A percentile compares a stretch with the other conserved stretches of the same genome.
Evolutionary conservation across 1,140 invertebrate genomes (phyloP).

Genomic region (Caenorhabditis remanei): DNA sequence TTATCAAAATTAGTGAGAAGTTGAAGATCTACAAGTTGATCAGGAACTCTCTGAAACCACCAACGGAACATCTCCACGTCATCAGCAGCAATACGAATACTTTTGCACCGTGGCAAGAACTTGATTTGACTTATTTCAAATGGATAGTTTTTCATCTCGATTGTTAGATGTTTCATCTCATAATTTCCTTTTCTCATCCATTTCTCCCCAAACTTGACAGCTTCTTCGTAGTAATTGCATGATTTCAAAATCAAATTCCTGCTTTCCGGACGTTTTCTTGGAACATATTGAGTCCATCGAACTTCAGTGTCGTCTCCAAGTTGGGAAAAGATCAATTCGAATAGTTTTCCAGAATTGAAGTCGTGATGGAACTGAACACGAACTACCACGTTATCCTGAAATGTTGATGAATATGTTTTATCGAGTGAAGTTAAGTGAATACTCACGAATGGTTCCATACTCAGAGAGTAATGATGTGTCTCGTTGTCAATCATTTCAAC

Average conservation of each 20-base stretch:
- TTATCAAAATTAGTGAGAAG: not conserved
- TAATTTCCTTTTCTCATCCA: constrained; percentile 28
- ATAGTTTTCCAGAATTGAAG: not conserved
- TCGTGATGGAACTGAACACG: constrained; percentile 1
- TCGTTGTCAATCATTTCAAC: not conserved
- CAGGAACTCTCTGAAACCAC: constrained; percentile 22
- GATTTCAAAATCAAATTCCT: not conserved
- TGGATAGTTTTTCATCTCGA: constrained; percentile 1
- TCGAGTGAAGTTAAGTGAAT: not conserved
- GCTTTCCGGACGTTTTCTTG: not conserved
- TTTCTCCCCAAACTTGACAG: constrained; percentile 8
- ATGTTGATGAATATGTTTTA: not conserved
- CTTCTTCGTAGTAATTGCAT: constrained; percentile 24
- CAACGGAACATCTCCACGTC: not conserved
- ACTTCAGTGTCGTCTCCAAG: constrained; percentile 4
- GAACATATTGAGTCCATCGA: not conserved
- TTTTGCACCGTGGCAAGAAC: not conserved
- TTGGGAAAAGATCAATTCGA: constrained; percentile 15
- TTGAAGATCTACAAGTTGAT: not conserved
- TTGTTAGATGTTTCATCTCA: not conserved
- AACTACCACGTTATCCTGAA: constrained; percentile 36
- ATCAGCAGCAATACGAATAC: not conserved
- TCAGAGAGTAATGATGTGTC: not conserved
- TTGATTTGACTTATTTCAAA: not conserved
- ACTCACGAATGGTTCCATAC: not conserved